Conservation (phyloP, 1,140 invertebrate species). For the Drosophila oshimai region DNA sequence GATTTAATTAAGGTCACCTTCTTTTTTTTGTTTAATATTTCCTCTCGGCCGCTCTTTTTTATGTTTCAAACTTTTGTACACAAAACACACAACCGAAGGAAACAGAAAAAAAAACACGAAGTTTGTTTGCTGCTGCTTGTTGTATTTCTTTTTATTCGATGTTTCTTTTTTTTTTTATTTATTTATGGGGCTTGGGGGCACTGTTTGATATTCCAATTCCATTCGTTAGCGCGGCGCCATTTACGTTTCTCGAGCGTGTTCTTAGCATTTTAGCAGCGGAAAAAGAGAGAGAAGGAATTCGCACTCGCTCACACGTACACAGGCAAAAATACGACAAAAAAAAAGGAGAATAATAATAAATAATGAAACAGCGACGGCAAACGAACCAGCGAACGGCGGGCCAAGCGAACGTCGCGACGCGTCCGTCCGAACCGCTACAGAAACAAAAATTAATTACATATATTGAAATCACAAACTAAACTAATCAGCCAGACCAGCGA, state of each 20-base stretch:
- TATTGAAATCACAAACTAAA: slow-evolving; percentile 80
- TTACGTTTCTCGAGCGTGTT: slow-evolving; percentile 46
- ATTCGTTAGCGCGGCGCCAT: slow-evolving; percentile 45
- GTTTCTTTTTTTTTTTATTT: neutral
- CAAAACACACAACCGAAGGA: slow-evolving; percentile 4
- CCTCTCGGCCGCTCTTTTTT: neutral
- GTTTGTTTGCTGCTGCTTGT: slow-evolving; percentile 31
- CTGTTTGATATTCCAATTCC: slow-evolving; percentile 47
- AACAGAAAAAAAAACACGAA: slow-evolving; percentile 8
- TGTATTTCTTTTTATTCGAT: neutral
- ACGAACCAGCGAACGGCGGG: slow-evolving; percentile 15
- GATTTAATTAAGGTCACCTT: slow-evolving; percentile 25
- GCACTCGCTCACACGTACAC: slow-evolving; percentile 24
- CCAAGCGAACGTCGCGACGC: slow-evolving; percentile 64
- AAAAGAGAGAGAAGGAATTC: neutral
- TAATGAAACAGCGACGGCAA: slow-evolving; percentile 19
- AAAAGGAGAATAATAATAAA: slow-evolving; percentile 5
- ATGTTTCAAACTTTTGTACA: slow-evolving; percentile 2
- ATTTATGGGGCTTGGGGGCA: slow-evolving; percentile 26
- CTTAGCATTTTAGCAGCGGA: slow-evolving; percentile 37
- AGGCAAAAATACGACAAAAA: slow-evolving; percentile 9
- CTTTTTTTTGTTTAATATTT: slow-evolving; percentile 17
- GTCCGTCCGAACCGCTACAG: slow-evolving; percentile 71
- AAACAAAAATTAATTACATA: slow-evolving; percentile 77
- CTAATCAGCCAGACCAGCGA: slow-evolving; percentile 70